Evolutionary conservation across 2,797 vertebrate species (phyloP), one percentile per base, ranked within the genome.

Genomic region (Scarus forsteni): DNA sequence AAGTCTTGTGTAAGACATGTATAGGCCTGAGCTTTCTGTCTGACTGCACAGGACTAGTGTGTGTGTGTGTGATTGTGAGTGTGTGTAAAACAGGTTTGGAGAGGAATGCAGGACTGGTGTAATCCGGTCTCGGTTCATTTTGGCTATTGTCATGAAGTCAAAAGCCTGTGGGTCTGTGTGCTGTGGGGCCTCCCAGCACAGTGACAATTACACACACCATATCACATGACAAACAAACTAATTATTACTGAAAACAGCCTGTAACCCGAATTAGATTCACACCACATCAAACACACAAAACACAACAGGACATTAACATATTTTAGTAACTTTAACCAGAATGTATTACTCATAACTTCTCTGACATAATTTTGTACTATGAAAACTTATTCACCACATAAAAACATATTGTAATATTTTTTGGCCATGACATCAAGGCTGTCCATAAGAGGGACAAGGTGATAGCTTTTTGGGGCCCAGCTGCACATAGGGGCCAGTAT

Each of bases 51-150:
- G 80, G 83, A 88, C 89, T 88, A 89, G 44, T 66, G 74, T 70
- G 57, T 79, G 54, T 81, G 59, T 84, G 64, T 77, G 63, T 12
- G 40, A 42, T 46, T 59, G 51, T 51, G 50, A 59, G 57, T 53
- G 38, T 49, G 43, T 73, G 53, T 76, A 18, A 83, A 90, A 89
- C 89, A 83, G 89, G 92, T 94, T 93, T 90, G 85, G 85, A 89
- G 73, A 90, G 90, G 89, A 92, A 92, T 93, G 92, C 74, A 76
- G 73, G 64, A 85, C 90, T 75, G 85, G 89, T 86, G 87, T 92
- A 89, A 94, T 91, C 92, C 87, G 57, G 89, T 87, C 85, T 92
- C 71, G 72, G 84, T 85, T 92, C 84, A 87, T 86, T 91, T 85
- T 85, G 48, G 10, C 71, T 83, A 85, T 90, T 92, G 88, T 90